Conservation (phyloP, 2,113 vertebrate genomes). For the Jacana jacana region DNA sequence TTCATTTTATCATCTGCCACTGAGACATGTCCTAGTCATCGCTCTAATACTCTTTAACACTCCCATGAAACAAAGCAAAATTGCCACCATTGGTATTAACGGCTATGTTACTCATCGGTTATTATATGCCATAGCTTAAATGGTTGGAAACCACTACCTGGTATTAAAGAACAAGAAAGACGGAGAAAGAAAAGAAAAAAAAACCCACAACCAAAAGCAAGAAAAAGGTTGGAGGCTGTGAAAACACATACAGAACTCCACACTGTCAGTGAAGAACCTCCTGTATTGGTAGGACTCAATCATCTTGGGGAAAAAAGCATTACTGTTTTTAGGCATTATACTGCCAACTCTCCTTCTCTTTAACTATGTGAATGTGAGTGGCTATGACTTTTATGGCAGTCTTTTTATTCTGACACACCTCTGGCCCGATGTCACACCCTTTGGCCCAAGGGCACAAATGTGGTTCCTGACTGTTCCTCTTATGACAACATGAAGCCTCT, state of each 20-base stretch:
- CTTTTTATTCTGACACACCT: constrained; percentile 35
- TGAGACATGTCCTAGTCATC: constrained; percentile 40
- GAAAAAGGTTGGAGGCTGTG: constrained; percentile 33
- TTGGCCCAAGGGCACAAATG: background rate
- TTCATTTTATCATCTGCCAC: constrained; percentile 22
- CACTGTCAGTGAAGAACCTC: background rate
- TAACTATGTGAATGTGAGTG: constrained; percentile 1
- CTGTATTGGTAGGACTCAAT: background rate
- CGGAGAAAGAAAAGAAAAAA: background rate
- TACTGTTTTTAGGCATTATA: background rate
- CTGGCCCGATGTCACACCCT: constrained; percentile 45
- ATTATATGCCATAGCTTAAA: constrained; percentile 40
- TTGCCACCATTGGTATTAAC: constrained; percentile 62
- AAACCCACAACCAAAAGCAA: background rate
- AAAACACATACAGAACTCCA: constrained; percentile 1
- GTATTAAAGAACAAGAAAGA: constrained; percentile 35
- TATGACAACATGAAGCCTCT: constrained; percentile 48
- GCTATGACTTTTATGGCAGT: constrained; percentile 21
- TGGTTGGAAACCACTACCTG: constrained; percentile 61
- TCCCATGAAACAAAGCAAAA: constrained; percentile 69
- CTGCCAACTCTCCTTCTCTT: background rate
- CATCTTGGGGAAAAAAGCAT: background rate
- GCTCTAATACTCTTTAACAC: constrained; percentile 14
- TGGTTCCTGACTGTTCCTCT: constrained; percentile 43
- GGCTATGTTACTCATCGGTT: constrained; percentile 61